Conservation (phyloP, 2,113 vertebrate genomes). For the Helogale parvula region DNA sequence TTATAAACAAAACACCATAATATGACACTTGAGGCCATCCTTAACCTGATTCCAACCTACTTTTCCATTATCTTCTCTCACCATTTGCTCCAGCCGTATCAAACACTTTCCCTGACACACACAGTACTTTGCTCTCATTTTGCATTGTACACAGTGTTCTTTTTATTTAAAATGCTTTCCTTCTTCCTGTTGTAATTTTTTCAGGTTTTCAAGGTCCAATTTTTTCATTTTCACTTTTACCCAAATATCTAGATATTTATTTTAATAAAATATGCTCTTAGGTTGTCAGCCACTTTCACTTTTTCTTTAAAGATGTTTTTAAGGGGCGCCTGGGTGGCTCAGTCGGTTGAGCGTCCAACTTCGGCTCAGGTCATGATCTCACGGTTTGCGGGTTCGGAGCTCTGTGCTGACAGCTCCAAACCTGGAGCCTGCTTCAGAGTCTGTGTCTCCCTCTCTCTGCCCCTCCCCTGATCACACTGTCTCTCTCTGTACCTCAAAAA, state of each 20-base stretch:
- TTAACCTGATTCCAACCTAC: background rate
- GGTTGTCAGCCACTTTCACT: background rate
- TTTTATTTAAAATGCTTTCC: slow-evolving; percentile 7
- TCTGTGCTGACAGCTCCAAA: too few species aligned
- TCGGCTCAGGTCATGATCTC: too few species aligned
- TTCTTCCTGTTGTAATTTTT: background rate
- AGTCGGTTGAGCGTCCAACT: too few species aligned
- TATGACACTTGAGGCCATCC: background rate
- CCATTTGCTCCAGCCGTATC: background rate
- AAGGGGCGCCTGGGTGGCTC: too few species aligned
- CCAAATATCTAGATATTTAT: background rate
- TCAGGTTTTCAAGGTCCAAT: background rate
- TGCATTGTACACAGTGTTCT: background rate
- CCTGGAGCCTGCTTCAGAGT: too few species aligned
- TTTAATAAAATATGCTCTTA: slow-evolving; percentile 1
- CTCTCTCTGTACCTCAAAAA: too few species aligned
- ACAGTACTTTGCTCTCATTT: background rate
- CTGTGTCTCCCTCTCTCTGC: too few species aligned
- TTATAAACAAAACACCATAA: background rate
- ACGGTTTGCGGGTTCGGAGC: too few species aligned
- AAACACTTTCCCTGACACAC: background rate
- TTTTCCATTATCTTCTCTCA: background rate
- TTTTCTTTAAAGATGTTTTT: slow-evolving; percentile 1
- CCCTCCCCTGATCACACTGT: too few species aligned
- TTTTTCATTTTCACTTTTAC: slow-evolving; percentile 9